A percentile compares a stretch with the other conserved stretches of the same genome.
Evolutionary conservation across 2,113 vertebrate genomes (phyloP).

Genomic region (Oreochromis niloticus): DNA sequence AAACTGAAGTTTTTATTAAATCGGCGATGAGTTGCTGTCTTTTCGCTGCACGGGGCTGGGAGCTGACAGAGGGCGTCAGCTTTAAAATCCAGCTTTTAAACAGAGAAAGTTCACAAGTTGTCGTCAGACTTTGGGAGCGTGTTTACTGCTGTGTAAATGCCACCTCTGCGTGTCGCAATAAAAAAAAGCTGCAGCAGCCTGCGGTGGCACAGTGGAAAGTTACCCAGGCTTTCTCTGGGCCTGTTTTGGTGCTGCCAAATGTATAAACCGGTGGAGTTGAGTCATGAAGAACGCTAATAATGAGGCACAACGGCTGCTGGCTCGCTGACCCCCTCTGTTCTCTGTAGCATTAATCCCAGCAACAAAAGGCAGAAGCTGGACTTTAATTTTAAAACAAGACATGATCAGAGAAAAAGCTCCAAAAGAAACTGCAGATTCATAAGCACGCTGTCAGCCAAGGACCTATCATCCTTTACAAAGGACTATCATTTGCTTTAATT

Average conservation of each 20-base stretch:
- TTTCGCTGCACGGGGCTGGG: background rate
- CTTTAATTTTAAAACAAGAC: background rate
- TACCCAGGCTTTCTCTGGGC: slow-evolving; percentile 1
- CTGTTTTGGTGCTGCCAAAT: background rate
- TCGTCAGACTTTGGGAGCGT: background rate
- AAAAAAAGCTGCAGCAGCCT: slow-evolving; percentile 28
- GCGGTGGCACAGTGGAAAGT: slow-evolving; percentile 32
- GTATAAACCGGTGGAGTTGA: background rate
- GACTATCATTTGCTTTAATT: slow-evolving; percentile 19
- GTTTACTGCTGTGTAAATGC: slow-evolving; percentile 43
- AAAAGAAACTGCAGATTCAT: background rate
- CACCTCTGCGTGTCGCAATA: slow-evolving; percentile 42
- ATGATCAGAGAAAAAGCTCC: background rate
- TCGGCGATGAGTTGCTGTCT: background rate
- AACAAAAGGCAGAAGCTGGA: background rate
- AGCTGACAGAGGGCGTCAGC: background rate
- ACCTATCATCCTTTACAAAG: background rate
- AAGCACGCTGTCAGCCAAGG: background rate
- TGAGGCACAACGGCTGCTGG: slow-evolving; percentile 10
- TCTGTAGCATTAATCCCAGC: background rate
- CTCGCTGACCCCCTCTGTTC: background rate
- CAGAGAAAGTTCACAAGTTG: slow-evolving; percentile 2
- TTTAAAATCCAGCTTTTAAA: background rate
- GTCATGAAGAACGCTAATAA: slow-evolving; percentile 9
- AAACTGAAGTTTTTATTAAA: background rate